Evolutionary conservation across 2,888 invertebrate species (phyloP).

Genomic region (Amitus sp.): DNA sequence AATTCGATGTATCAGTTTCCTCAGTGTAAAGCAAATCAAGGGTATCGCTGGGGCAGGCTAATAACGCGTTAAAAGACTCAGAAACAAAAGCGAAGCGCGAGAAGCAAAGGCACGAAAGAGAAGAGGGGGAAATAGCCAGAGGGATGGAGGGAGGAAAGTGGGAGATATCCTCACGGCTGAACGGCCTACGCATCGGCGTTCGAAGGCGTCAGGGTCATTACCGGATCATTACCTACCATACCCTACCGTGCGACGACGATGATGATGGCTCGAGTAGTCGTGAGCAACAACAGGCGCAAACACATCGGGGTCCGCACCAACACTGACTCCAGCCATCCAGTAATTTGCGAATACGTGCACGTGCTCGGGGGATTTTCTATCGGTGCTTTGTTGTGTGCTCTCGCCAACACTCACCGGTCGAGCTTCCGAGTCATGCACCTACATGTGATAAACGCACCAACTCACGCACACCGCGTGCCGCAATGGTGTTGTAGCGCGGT

Average conservation of each 20-base stretch:
- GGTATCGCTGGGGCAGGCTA: no score
- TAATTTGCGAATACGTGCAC: slow-evolving; percentile 36
- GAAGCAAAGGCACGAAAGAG: slow-evolving; percentile 16
- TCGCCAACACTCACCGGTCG: slow-evolving; percentile 11
- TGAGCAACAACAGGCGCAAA: slow-evolving; percentile 21
- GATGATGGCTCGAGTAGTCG: slow-evolving; percentile 42
- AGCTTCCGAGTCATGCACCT: slow-evolving; percentile 4
- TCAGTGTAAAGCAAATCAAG: no score
- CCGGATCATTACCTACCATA: slow-evolving; percentile 64
- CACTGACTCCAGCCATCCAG: slow-evolving; percentile 2
- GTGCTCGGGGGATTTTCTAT: slow-evolving; percentile 16
- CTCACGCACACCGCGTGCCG: slow-evolving; percentile 14
- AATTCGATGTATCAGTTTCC: no score
- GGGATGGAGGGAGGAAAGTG: slow-evolving; percentile 35
- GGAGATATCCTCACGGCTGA: slow-evolving; percentile 36
- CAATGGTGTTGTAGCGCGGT: slow-evolving; percentile 43
- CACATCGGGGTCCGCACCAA: slow-evolving; percentile 6
- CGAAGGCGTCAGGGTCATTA: slow-evolving; percentile 64
- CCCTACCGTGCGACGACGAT: slow-evolving; percentile 58
- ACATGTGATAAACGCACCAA: slow-evolving; percentile 19
- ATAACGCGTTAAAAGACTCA: slow-evolving; percentile 25
- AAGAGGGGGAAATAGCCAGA: slow-evolving; percentile 17
- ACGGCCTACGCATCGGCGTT: slow-evolving; percentile 40
- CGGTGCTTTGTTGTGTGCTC: slow-evolving; percentile 12
- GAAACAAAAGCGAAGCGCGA: slow-evolving; percentile 33